Percentiles rank a stretch among this genome's conserved stretches.
phyloP scores from a whole-genome alignment of 2,797 vertebrate genomes.

The Hipposideros larvatus region DNA sequence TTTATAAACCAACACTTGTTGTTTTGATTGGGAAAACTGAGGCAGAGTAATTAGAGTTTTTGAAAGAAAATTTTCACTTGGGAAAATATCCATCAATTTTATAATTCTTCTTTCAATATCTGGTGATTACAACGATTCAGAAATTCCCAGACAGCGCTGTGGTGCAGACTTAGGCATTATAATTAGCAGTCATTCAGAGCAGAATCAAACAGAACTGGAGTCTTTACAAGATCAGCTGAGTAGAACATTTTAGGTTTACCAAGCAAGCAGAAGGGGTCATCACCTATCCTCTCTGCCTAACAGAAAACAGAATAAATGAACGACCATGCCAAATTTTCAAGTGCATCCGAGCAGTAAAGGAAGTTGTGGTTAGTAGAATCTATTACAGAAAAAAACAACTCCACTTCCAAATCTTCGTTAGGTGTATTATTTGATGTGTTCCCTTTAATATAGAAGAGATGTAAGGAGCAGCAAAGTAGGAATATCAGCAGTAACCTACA shows the following conservation, averaged over 20 bases:
- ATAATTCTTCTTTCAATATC: not conserved
- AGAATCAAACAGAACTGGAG: conserved; percentile 13
- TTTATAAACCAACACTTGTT: not conserved
- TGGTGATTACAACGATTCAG: not conserved
- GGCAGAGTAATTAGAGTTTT: not conserved
- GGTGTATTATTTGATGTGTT: not conserved
- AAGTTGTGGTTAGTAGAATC: not conserved
- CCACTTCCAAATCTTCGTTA: not conserved
- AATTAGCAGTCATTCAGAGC: conserved; percentile 17
- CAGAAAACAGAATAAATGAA: not conserved
- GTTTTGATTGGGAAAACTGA: conserved; percentile 43
- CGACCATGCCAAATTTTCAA: not conserved
- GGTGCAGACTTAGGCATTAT: not conserved
- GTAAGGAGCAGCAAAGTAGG: not conserved
- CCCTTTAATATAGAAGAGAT: not conserved
- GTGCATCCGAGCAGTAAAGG: not conserved
- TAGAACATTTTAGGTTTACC: not conserved
- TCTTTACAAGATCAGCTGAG: not conserved
- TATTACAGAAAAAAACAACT: not conserved
- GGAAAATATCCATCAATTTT: conserved; percentile 4
- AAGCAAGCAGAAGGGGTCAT: not conserved
- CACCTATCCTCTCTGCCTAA: not conserved
- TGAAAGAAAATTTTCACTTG: not conserved
- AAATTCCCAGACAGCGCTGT: not conserved
- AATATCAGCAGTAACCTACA: not conserved